Conservation (phyloP, 2,888 invertebrate species). For the Cryptops parisi region DNA sequence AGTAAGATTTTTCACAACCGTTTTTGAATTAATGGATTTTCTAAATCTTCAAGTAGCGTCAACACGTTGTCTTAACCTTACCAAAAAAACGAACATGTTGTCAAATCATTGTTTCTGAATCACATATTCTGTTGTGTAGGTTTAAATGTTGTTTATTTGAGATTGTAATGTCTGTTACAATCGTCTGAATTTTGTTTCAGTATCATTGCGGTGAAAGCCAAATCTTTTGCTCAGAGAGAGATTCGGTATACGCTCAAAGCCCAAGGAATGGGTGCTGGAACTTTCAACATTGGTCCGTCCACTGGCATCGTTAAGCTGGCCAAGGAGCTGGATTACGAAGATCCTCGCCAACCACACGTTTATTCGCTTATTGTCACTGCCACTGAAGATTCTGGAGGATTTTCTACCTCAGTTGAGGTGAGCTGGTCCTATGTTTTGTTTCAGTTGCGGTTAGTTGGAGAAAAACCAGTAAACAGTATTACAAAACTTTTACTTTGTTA, state of each 20-base stretch:
- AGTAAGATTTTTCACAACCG: slow-evolving; percentile 45
- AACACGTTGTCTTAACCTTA: no score
- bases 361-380: slow-evolving; percentile 84
- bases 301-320: slow-evolving; percentile 91
- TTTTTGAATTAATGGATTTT: not conserved
- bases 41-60: not conserved
- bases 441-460: no score
- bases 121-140: no score
- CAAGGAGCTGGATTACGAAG: slow-evolving; percentile 93
- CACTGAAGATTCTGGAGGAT: slow-evolving; percentile 94
- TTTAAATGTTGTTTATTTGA: no score
- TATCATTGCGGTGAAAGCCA: slow-evolving; percentile 91
- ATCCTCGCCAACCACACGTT: slow-evolving; percentile 80
- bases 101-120: no score
- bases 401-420: slow-evolving; percentile 88
- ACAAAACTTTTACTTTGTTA: no score
- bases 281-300: slow-evolving; percentile 86
- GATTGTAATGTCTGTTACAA: no score
- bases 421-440: no score
- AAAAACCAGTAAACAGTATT: no score
- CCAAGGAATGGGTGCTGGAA: slow-evolving; percentile 87
- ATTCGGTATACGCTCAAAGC: slow-evolving; percentile 92
- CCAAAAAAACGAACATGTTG: no score
- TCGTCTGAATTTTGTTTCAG: slow-evolving; percentile 48
- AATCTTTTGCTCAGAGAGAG: slow-evolving; percentile 91